Conservation (phyloP, 2,113 vertebrate species). For the Gopherus flavomarginatus region DNA sequence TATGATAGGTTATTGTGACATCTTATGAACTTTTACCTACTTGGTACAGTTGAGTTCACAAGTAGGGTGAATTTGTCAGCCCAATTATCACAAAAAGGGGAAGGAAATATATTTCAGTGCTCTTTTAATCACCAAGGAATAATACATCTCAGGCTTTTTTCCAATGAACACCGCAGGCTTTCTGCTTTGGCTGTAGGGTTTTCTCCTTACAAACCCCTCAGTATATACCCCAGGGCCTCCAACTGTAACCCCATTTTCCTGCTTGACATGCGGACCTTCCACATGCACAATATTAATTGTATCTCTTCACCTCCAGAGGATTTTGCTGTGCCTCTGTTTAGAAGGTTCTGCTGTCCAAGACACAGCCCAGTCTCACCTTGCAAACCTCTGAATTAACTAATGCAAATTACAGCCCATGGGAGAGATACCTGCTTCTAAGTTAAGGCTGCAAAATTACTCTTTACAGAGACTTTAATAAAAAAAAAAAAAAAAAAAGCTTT, state of each 20-base stretch:
- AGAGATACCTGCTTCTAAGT: background rate
- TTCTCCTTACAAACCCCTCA: background rate
- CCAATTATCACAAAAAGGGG: background rate
- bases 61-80: background rate
- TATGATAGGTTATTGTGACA: background rate
- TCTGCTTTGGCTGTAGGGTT: background rate
- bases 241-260: background rate
- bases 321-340: background rate
- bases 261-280: background rate
- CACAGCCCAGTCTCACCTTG: background rate
- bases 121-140: background rate
- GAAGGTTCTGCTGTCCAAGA: background rate
- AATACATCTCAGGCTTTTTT: background rate
- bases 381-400: background rate
- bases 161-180: background rate
- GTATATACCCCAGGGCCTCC: background rate
- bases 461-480: background rate
- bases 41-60: background rate
- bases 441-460: background rate
- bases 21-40: background rate
- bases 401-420: background rate
- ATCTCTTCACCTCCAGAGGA: background rate
- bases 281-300: conserved; percentile 7
- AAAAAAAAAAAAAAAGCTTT: background rate
- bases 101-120: background rate